Evolutionary conservation across 2,888 invertebrate genomes (phyloP), one percentile per base, ranked within the genome.

Genomic region (Magallana nippona): DNA sequence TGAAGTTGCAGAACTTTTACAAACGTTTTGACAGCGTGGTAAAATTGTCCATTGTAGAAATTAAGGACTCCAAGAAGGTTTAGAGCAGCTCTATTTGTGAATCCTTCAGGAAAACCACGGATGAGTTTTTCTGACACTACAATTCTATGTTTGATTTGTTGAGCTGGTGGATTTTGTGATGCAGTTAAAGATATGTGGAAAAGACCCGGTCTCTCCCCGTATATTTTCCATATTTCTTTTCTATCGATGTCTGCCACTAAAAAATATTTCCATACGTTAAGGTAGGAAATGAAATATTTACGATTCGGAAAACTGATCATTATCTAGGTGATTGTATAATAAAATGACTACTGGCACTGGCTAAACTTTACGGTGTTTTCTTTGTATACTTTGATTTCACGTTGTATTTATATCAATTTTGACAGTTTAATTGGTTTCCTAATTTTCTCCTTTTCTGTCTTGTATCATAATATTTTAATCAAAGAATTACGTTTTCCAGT

Each of bases 181-280:
- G 81, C 63, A 13, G 81, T 84, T 13, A 84, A n/a, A 19, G 81
- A 81, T 17, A 84, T 22, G 32, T 63, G 79, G 62, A 84, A 84
- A 32, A 78, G 78, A n/a, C 84, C 84, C 13, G 82, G 80, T 22
- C 58, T 80, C 22, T 58, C 57, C 3, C 13, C 32, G 27, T 80
- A 57, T 13, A 55, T 80, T n/a, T 10, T n/a, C 44, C 19, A 55
- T 1, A 78, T 78, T 19, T 55, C 55, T 15, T n/a, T 78, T 78
- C 8, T n/a, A 55, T n/a, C 32, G 15, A 5, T 22, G 15, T 71
- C 71, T 15, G 15, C 27, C 13, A 60, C 60, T 60, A 15, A 13
- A 71, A 44, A 44, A 44, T 44, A 32, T 8, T 8, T 5, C 0
- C 3, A 44, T 44, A 44, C 0, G 44, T 44, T 44, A 0, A 44